phyloP scores from a whole-genome alignment of 2,797 vertebrate genomes.

The Loriculus beryllinus region DNA sequence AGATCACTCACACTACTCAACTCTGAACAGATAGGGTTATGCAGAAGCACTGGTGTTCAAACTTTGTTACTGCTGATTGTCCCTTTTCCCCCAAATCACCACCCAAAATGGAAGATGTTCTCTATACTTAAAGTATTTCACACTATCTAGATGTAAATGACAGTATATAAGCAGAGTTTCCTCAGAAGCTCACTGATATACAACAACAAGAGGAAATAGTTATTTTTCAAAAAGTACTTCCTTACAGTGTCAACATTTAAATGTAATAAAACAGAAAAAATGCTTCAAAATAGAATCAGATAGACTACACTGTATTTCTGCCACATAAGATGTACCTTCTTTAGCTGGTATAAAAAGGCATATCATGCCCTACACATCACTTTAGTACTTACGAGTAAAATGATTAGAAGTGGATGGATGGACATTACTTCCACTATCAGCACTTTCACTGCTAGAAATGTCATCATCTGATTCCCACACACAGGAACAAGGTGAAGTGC shows the following conservation, averaged over 20 bases:
- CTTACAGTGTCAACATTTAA: not conserved
- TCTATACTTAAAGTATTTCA: not conserved
- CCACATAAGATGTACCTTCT: not conserved
- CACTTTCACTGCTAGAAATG: conserved; percentile 88
- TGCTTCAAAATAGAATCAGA: not conserved
- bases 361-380: not conserved
- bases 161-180: not conserved
- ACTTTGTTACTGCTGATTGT: not conserved
- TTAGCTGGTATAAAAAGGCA: not conserved
- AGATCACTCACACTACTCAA: not conserved
- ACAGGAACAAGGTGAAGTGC: conserved; percentile 84
- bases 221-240: not conserved
- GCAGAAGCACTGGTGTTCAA: not conserved
- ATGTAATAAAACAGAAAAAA: not conserved
- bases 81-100: not conserved
- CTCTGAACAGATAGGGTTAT: not conserved
- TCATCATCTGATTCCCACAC: conserved; percentile 88
- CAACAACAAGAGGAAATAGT: not conserved
- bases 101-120: not conserved
- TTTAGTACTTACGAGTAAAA: conserved; percentile 82
- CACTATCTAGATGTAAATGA: not conserved
- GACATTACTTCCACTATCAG: conserved; percentile 87
- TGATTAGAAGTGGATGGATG: conserved; percentile 83
- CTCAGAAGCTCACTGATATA: not conserved
- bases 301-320: not conserved